Evolutionary conservation across 2,888 invertebrate genomes (phyloP), one percentile per base, ranked within the genome.

Genomic region (Parnassius mnemosyne): DNA sequence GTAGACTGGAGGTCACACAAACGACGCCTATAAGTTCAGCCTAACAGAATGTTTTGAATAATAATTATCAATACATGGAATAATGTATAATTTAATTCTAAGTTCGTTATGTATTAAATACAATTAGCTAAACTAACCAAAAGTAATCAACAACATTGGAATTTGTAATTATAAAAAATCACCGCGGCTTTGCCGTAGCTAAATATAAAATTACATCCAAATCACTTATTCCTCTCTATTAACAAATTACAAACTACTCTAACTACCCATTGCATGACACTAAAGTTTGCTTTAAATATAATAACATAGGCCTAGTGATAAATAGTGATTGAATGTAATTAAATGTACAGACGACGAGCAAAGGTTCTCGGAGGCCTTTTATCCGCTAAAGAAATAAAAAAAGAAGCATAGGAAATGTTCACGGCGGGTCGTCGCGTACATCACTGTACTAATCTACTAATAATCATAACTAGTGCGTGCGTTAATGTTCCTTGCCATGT

Each of bases 121-220:
- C 34, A 34, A 34, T 34, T 34, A 34, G 34, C 34, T 12, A 49
- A 7, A 49, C 7, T 49, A 12, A 50, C 46, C 49, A 49, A n/a
- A 43, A 53, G 49, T 47, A 53, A 57, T 42, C 44, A 57, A 53
- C 51, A 46, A 34, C 34, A 25, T n/a, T 25, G 7, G 41, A 50
- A 43, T 16, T 54, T 5, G 7, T 11, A n/a, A 47, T 10, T 34
- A n/a, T 43, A 51, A 57, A 34, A 50, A 43, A 42, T 47, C 47
- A 20, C 42, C 41, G 47, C 49, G 53, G 53, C 57, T 62, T 47
- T 50, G 57, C 57, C 53, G n/a, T 53, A 3, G 16, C n/a, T 42
- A 53, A 46, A 57, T 52, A 61, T 10, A 61, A 61, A 61, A 49
- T 25, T 13, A 49, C 49, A 49, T 9, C 13, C 13, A 46, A 46